Evolutionary conservation across 2,888 invertebrate genomes (phyloP).

Genomic region (Pasiphila rectangulata): DNA sequence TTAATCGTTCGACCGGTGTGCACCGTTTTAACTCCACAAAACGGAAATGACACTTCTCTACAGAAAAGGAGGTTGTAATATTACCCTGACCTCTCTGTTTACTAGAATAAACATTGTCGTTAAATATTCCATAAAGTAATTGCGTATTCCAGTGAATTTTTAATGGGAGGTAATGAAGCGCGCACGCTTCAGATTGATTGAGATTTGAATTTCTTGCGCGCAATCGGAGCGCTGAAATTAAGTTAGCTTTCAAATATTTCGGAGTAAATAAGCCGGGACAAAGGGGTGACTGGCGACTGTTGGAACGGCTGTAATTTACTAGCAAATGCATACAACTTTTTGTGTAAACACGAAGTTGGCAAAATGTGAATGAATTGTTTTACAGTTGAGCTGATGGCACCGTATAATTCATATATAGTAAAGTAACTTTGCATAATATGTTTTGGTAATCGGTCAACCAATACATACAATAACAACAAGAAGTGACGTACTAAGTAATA

Average conservation of each 20-base stretch:
- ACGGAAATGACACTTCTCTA: conserved; percentile 66
- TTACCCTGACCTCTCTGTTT: conserved; percentile 67
- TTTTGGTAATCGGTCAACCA: too few species aligned
- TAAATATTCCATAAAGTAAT: conserved; percentile 76
- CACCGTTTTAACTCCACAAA: conserved; percentile 69
- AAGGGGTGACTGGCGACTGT: conserved; percentile 45
- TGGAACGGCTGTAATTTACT: conserved; percentile 39
- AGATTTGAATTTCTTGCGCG: conserved; percentile 73
- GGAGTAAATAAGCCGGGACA: conserved; percentile 62
- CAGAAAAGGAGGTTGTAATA: conserved; percentile 67
- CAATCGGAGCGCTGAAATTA: conserved; percentile 66
- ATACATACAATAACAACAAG: neutral
- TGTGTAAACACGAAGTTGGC: conserved; percentile 40
- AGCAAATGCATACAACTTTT: conserved; percentile 50
- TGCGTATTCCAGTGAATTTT: conserved; percentile 72
- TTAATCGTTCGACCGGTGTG: conserved; percentile 64
- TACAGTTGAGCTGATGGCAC: too few species aligned
- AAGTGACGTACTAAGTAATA: conserved; percentile 8
- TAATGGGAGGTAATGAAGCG: conserved; percentile 71
- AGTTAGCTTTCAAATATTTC: conserved; percentile 71
- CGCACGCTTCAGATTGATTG: conserved; percentile 68
- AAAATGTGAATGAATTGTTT: conserved; percentile 19
- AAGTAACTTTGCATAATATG: too few species aligned
- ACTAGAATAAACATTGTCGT: conserved; percentile 64
- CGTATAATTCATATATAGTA: too few species aligned